Percentiles rank a stretch among this genome's conserved stretches.
Conservation (phyloP, 2,888 invertebrate species). For the Aphodius sticticus region DNA sequence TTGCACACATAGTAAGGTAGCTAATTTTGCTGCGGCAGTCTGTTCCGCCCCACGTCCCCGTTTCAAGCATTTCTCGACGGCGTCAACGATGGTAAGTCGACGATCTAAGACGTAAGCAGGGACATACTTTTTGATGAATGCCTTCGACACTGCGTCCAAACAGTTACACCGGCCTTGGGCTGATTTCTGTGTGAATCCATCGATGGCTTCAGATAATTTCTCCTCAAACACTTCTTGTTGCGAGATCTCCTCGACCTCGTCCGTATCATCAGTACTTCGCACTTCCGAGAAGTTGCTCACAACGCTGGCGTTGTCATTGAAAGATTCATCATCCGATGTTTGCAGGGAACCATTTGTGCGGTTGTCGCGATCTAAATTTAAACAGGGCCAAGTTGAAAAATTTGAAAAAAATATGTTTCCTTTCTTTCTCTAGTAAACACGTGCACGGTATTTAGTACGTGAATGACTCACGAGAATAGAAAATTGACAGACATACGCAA, state of each 20-base stretch:
- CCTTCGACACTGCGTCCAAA: conserved; percentile 75
- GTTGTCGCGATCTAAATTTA: conserved; percentile 43
- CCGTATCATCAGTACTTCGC: conserved; percentile 63
- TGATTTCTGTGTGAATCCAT: conserved; percentile 88
- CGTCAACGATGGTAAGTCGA: conserved; percentile 80
- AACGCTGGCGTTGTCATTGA: conserved; percentile 82
- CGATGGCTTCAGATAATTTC: conserved; percentile 85
- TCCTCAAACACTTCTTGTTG: conserved; percentile 84
- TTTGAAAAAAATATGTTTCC: background rate
- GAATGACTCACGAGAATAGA: conserved; percentile 5
- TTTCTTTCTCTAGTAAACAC: background rate
- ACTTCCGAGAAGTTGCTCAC: conserved; percentile 82
- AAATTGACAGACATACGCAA: background rate
- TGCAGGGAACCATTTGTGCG: conserved; percentile 51
- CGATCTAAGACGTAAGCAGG: conserved; percentile 80
- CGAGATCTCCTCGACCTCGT: conserved; percentile 65
- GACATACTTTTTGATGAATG: conserved; percentile 80
- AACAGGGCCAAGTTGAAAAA: conserved; percentile 9
- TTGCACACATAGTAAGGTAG: conserved; percentile 84
- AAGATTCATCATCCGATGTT: conserved; percentile 72
- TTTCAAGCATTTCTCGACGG: conserved; percentile 81
- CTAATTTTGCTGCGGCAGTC: conserved; percentile 81
- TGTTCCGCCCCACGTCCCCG: conserved; percentile 86
- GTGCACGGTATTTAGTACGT: conserved; percentile 9
- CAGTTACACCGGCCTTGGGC: conserved; percentile 81